Evolutionary conservation across 2,113 vertebrate species (phyloP), one percentile per base, ranked within the genome.

Genomic region (Zosterops lateralis): DNA sequence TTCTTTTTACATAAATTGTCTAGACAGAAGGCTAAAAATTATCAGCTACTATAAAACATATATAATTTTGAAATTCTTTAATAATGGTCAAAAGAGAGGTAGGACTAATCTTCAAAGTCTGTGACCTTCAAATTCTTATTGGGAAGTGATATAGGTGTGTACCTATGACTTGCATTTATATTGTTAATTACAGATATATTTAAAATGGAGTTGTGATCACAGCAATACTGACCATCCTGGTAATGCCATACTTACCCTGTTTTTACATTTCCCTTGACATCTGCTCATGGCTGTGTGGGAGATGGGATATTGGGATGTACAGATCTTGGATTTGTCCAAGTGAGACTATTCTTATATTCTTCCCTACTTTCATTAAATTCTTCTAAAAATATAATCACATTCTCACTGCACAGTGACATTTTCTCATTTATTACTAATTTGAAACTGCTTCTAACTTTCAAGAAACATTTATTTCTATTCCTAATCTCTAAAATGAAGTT

Each of bases 371-470:
- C 66, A 79, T 65, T 91, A 89, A 91, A 65, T 87, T 64, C n/a
- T 89, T 44, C 14, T 94, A 65, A 91, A 95, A 95, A 72, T 73
- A 60, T 96, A 71, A 81, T 89, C 61, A 89, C 21, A 67, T 91
- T 91, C 32, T 93, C 40, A 56, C 26, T 87, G 48, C 58, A 74
- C 38, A 61, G 45, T 87, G 70, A 91, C 66, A 75, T 92, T 75
- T 93, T 84, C 74, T 89, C 40, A 75, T 94, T 87, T 93, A 91
- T 82, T 75, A 68, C 36, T 94, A 64, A 91, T 91, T 96, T 80
- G 57, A 89, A 85, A 89, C 88, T 65, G 36, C 21, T 94, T 89
- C 74, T 76, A 79, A 75, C 50, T 85, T 94, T 91, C 67, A 82
- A 71, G 38, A 96, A 89, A 72, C 40, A 92, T 72, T 95, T 87